Percentiles rank a stretch among this genome's conserved stretches.
Conservation (phyloP, 2,888 invertebrate genomes). For the Xestia c-nigrum region DNA sequence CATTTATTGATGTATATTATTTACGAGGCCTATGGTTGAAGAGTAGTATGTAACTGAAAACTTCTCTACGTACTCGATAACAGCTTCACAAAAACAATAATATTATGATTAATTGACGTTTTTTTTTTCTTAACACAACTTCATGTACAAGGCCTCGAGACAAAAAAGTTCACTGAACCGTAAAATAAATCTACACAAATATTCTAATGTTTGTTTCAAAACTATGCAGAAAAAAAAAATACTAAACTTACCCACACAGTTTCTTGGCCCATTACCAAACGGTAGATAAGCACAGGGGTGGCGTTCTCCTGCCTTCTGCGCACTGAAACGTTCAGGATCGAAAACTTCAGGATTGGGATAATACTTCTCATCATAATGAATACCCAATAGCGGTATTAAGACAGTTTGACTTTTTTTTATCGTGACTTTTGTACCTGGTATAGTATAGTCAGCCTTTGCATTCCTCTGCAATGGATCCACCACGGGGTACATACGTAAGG, state of each 20-base stretch:
- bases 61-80: too few relatives aligned
- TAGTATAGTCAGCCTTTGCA: conserved; percentile 1
- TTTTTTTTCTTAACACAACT: neutral
- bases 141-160: neutral
- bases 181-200: neutral
- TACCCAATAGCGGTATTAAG: conserved; percentile 1
- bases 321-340: conserved; percentile 12
- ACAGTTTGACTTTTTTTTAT: conserved; percentile 3
- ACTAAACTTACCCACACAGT: conserved; percentile 8
- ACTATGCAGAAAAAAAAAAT: neutral
- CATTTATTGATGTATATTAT: too few relatives aligned
- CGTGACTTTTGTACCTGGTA: neutral
- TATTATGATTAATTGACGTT: neutral
- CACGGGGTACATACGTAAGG: conserved; percentile 15
- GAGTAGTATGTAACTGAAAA: too few relatives aligned
- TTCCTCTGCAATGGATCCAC: conserved; percentile 17
- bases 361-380: conserved; percentile 15
- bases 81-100: too few relatives aligned
- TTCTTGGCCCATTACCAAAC: conserved; percentile 8
- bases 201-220: neutral
- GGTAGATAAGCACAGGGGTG: conserved; percentile 17
- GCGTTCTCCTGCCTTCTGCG: neutral
- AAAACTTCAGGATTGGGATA: conserved; percentile 6
- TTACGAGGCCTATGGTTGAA: too few relatives aligned
- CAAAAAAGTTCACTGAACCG: neutral